Evolutionary conservation across 2,113 vertebrate genomes (phyloP).

Genomic region (Heloderma charlesbogerti): DNA sequence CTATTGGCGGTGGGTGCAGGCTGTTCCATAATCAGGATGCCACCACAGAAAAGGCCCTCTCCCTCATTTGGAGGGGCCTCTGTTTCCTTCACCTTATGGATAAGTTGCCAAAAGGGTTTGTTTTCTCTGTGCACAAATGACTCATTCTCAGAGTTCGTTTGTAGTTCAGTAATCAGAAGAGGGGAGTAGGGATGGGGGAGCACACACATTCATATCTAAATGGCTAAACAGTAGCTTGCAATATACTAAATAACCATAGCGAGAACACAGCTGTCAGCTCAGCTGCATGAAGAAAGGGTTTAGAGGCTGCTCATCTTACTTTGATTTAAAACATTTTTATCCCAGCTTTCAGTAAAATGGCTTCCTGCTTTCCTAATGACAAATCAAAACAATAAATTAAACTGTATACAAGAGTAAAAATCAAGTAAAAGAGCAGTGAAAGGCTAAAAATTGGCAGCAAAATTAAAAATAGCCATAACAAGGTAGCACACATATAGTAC

Average conservation of each 20-base stretch:
- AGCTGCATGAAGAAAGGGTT: not conserved
- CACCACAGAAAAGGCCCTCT: too few species aligned
- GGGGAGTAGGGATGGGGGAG: too few species aligned
- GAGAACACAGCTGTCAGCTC: not conserved
- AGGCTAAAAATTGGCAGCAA: too few species aligned
- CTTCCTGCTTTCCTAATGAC: not conserved
- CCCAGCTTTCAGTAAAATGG: not conserved
- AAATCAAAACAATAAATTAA: not conserved
- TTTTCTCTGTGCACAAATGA: not conserved
- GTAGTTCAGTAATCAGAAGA: not conserved
- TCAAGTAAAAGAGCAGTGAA: not conserved
- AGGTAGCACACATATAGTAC: not conserved
- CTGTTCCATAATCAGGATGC: too few species aligned
- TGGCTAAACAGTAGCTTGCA: not conserved
- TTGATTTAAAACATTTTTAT: not conserved
- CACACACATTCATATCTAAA: too few species aligned
- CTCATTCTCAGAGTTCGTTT: not conserved
- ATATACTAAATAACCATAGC: not conserved
- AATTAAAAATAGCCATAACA: too few species aligned
- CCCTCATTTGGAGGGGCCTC: too few species aligned
- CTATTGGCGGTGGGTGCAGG: too few species aligned
- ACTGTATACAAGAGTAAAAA: not conserved
- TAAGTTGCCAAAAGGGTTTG: not conserved
- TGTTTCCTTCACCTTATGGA: conserved; percentile 29
- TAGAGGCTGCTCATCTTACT: not conserved